These are phyloP conservation scores for Sardinella longiceps DNA, from an alignment of 2,797 vertebrate genomes.

Conservation along the genomic window DNA sequence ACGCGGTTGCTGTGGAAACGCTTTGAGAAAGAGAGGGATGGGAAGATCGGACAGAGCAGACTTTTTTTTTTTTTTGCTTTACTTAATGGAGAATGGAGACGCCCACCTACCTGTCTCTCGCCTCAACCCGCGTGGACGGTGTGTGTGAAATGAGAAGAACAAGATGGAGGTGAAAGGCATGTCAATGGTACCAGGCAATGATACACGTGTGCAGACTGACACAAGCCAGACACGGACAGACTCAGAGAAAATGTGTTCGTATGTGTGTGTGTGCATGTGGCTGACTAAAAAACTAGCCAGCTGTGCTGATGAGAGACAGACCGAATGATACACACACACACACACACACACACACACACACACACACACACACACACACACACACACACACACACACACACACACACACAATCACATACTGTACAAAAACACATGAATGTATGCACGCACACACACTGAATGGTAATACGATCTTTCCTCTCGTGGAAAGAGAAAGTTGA, in stretches of 20 bases:
- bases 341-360: background rate
- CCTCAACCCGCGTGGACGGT: slow-evolving; percentile 80
- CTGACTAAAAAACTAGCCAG: background rate
- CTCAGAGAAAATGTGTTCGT: background rate
- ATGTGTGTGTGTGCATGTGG: background rate
- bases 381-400: background rate
- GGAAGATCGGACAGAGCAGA: slow-evolving; percentile 34
- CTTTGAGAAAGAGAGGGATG: background rate
- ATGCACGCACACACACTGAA: background rate
- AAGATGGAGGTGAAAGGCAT: slow-evolving; percentile 91
- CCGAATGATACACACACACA: slow-evolving; percentile 19
- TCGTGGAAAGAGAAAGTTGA: background rate
- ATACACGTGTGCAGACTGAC: slow-evolving; percentile 36
- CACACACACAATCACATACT: too few relatives aligned
- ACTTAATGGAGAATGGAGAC: slow-evolving; percentile 46
- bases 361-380: background rate
- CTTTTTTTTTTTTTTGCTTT: background rate
- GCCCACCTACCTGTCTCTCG: slow-evolving; percentile 90
- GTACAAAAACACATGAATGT: too few relatives aligned
- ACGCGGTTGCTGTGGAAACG: background rate
- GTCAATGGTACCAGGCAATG: slow-evolving; percentile 67
- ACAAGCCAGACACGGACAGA: background rate
- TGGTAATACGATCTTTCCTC: background rate
- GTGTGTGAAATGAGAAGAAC: slow-evolving; percentile 96
- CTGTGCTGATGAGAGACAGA: background rate